Evolutionary conservation across 2,797 vertebrate genomes (phyloP).

Genomic region (Gallirallus australis): DNA sequence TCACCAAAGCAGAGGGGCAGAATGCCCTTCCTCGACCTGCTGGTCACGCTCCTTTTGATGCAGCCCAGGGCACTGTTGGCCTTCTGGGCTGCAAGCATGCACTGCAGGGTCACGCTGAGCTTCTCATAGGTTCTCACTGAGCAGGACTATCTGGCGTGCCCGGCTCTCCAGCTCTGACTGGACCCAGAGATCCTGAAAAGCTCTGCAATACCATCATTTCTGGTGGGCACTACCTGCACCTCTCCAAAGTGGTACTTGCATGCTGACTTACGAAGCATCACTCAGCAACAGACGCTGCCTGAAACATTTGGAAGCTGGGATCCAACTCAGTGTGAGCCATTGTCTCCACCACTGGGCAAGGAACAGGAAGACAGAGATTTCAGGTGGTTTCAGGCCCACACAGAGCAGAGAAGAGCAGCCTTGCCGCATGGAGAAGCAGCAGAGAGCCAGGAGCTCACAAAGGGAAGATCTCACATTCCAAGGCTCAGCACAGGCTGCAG

Average conservation of each 20-base stretch:
- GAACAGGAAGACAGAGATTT: background rate
- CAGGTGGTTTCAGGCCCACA: background rate
- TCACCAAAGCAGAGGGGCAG: too few species aligned
- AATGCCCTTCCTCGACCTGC: too few species aligned
- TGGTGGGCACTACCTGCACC: background rate
- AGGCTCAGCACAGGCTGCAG: background rate
- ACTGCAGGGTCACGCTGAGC: too few species aligned
- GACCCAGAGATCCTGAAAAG: background rate
- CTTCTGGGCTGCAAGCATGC: too few species aligned
- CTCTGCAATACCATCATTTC: background rate
- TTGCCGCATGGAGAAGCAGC: background rate
- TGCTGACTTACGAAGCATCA: background rate
- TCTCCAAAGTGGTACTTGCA: rapidly evolving
- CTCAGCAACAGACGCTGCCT: background rate
- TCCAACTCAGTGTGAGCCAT: background rate
- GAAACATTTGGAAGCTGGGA: background rate
- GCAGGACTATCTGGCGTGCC: rapidly evolving
- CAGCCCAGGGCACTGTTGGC: too few species aligned
- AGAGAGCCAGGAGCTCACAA: background rate
- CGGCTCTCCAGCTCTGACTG: rapidly evolving
- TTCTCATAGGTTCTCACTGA: background rate
- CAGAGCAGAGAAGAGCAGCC: background rate
- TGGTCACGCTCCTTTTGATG: too few species aligned
- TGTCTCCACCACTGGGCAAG: rapidly evolving
- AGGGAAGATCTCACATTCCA: background rate